Conservation (phyloP, 2,888 invertebrate genomes). For the Andrena haemorrhoa region DNA sequence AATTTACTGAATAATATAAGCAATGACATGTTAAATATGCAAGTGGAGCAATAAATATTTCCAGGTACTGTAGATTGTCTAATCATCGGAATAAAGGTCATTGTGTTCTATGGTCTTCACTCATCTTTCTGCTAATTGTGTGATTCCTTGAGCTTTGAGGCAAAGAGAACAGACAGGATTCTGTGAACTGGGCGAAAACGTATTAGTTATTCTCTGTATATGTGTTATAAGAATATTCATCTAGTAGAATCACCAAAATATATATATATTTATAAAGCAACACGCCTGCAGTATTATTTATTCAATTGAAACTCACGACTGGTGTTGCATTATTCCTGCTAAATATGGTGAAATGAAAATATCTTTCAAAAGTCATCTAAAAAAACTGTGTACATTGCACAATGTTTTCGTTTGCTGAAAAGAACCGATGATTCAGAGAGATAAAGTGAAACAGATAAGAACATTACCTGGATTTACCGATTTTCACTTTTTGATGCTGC, state of each 20-base stretch:
- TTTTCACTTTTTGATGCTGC: conserved; percentile 10
- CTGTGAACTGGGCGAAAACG: not conserved
- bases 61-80: too few relatives aligned
- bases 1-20: too few relatives aligned
- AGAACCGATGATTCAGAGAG: conserved; percentile 5
- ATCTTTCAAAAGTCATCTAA: not conserved
- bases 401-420: not conserved
- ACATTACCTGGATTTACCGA: not conserved
- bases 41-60: too few relatives aligned
- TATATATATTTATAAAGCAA: not conserved
- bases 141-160: too few relatives aligned
- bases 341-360: conserved; percentile 9
- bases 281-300: not conserved
- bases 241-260: not conserved
- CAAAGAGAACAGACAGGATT: too few relatives aligned
- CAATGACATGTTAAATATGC: too few relatives aligned
- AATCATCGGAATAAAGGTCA: too few relatives aligned
- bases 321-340: not conserved
- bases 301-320: not conserved
- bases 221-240: too few relatives aligned
- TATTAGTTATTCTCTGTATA: not conserved
- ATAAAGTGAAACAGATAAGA: not conserved
- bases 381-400: not conserved
- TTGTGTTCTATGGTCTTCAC: too few relatives aligned
- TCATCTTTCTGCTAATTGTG: too few relatives aligned